Evolutionary conservation across 2,888 invertebrate genomes (phyloP).

Genomic region (Epirrhoe alternata): DNA sequence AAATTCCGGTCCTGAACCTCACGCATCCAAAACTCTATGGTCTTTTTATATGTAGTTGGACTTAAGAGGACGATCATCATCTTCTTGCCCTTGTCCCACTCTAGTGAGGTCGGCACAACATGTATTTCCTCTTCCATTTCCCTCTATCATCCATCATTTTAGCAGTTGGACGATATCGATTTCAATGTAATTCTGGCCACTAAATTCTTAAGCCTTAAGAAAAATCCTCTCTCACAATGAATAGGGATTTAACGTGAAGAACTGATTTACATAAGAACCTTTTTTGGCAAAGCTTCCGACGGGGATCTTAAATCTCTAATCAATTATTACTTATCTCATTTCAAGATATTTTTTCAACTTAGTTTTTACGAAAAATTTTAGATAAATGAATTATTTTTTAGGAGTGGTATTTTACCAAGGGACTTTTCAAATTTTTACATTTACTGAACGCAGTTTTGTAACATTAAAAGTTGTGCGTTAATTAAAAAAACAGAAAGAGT

Average conservation of each 20-base stretch:
- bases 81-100: no score
- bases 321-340: slow-evolving; percentile 3
- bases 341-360: background rate
- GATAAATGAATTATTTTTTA: no score
- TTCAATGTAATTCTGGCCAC: no score
- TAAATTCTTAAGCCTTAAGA: background rate
- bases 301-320: background rate
- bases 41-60: background rate
- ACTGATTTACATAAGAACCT: slow-evolving; percentile 4
- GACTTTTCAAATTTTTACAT: background rate
- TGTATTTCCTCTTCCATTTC: no score
- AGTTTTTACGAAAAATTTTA: background rate
- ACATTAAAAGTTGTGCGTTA: no score
- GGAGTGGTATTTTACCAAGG: no score
- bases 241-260: background rate
- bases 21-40: no score
- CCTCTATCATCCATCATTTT: no score
- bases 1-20: no score
- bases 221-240: background rate
- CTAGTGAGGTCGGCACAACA: no score
- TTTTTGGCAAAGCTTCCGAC: background rate
- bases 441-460: background rate
- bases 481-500: background rate
- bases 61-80: no score
- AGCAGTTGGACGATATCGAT: background rate